A percentile compares a stretch with the other conserved stretches of the same genome.
phyloP scores from a whole-genome alignment of 2,888 invertebrate species.

The Xestoiulus laeticollis region DNA sequence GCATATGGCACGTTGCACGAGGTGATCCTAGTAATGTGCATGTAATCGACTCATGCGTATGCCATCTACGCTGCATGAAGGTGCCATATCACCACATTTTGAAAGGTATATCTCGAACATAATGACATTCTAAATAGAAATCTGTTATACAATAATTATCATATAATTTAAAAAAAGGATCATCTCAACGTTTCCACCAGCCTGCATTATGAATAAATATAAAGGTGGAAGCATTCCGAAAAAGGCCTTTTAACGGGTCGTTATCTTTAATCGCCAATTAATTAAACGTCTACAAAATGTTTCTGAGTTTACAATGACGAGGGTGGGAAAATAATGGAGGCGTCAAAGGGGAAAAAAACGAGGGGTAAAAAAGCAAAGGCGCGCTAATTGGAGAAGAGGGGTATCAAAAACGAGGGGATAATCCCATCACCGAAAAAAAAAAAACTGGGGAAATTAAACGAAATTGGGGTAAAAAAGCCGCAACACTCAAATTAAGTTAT shows the following conservation, averaged over 20 bases:
- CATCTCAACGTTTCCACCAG: too few relatives aligned
- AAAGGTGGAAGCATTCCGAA: too few relatives aligned
- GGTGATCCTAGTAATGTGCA: too few relatives aligned
- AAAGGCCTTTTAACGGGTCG: background rate
- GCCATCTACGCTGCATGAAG: too few relatives aligned
- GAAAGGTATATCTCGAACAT: too few relatives aligned
- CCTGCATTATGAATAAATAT: too few relatives aligned
- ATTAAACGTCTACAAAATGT: background rate
- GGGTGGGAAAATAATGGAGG: background rate
- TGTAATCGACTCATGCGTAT: too few relatives aligned
- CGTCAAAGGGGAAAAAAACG: background rate
- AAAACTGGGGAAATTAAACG: background rate
- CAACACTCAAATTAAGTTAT: background rate
- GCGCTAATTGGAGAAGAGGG: constrained; percentile 5
- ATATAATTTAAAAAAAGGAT: too few relatives aligned
- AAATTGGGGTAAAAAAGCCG: constrained; percentile 1
- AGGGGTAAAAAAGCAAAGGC: background rate
- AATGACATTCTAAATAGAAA: too few relatives aligned
- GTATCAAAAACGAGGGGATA: background rate
- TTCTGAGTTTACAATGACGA: background rate
- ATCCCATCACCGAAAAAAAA: background rate
- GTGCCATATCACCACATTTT: too few relatives aligned
- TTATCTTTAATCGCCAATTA: background rate
- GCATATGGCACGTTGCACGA: too few relatives aligned
- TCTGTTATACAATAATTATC: too few relatives aligned